Base-by-base conservation (phyloP, 2,113 vertebrate species). In the Nothobranchius kuhntae region DNA sequence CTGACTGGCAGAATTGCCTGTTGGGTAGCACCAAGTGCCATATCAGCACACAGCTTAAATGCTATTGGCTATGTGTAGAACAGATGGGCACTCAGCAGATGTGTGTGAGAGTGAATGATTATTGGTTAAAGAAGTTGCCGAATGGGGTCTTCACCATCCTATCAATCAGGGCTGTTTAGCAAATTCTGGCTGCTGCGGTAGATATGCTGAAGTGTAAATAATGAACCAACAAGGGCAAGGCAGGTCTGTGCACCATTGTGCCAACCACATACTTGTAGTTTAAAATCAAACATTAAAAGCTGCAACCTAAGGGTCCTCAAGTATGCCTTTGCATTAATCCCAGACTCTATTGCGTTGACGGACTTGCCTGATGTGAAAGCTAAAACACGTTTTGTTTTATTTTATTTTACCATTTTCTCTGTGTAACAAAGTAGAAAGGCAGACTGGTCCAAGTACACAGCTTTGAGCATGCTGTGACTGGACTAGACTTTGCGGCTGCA, bases 191-290 rank as follows among this genome's bases (percentile, higher is more conserved):
- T 48, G 47, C 14, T 7, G 47, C 15, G 15, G n/a, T 15, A 48
- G 14, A 48, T 48, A 48, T 48, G 47, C 47, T 48, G 47, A 48
- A 48, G 47, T n/a, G 47, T 48, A n/a, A 48, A 48, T 48, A 48
- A 48, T 48, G 47, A 48, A 48, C 47, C 14, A n/a, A 48, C 47
- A 48, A 48, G 47, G 14, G 47, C 47, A 48, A n/a, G 15, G 15
- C 15, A 15, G 14, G 47, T 2, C 38, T 40, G 38, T 40, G 38
- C 9, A 40, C 9, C 38, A 40, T 9, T 40, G 15, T 48, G 14
- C 47, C 14, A 15, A 48, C 47, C 47, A n/a, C 47, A n/a, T 48
- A 48, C 47, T 48, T 48, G n/a, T 7, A 14, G 6, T 48, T 48
- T 48, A 48, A 15, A 48, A 48, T 7, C 47, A 48, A 3, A n/a